A percentile compares a stretch with the other conserved stretches of the same genome.
phyloP scores from a whole-genome alignment of 2,113 vertebrate species.

The Melierax canorus region DNA sequence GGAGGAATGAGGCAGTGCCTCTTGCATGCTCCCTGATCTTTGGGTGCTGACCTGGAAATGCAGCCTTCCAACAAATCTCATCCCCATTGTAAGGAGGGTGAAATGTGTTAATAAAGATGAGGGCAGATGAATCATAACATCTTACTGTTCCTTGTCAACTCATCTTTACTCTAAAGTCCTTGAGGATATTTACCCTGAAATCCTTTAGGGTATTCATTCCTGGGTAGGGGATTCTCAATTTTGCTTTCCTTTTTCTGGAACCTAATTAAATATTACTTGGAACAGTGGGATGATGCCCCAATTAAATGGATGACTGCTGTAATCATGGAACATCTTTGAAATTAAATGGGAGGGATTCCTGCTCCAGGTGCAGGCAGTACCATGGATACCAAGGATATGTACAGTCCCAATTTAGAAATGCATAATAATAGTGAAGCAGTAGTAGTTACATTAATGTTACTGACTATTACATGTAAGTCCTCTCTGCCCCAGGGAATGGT shows the following conservation, averaged over 20 bases:
- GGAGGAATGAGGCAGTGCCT: background rate
- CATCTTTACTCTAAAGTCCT: background rate
- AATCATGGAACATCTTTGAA: background rate
- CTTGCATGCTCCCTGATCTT: background rate
- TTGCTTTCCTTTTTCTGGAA: background rate
- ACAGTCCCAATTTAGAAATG: background rate
- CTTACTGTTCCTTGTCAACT: background rate
- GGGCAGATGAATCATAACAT: background rate
- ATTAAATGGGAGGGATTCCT: background rate
- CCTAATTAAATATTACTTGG: background rate
- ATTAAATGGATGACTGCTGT: background rate
- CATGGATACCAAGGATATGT: background rate
- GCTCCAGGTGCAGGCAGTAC: background rate
- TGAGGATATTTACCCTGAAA: background rate
- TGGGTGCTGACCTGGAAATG: background rate
- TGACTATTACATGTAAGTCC: background rate
- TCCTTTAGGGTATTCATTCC: background rate
- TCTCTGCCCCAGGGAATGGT: background rate
- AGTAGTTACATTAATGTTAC: background rate
- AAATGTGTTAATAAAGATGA: background rate
- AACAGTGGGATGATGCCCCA: background rate
- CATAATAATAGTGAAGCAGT: background rate
- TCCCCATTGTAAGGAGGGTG: background rate
- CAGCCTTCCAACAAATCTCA: background rate
- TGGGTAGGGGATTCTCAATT: background rate